Evolutionary conservation across 2,113 vertebrate species (phyloP).

Genomic region (Tenrec ecaudatus): DNA sequence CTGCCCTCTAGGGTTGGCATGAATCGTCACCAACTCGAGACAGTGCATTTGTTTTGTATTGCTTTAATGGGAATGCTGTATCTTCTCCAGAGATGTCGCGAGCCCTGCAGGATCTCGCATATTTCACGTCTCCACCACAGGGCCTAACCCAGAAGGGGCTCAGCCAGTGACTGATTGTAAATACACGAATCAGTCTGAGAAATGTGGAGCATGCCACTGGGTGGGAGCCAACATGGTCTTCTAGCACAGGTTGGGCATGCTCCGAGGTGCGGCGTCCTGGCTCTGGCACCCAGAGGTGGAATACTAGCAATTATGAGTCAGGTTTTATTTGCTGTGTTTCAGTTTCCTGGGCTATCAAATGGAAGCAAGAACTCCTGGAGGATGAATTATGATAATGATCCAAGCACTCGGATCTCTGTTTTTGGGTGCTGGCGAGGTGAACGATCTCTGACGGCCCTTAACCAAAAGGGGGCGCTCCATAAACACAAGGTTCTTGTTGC

Average conservation of each 20-base stretch:
- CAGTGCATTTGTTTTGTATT: not conserved
- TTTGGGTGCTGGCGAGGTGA: too few species aligned
- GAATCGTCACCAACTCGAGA: too few species aligned
- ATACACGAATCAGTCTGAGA: too few species aligned
- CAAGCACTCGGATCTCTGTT: not conserved
- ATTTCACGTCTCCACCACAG: not conserved
- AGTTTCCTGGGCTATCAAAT: not conserved
- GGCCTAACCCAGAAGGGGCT: not conserved
- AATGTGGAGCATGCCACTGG: not conserved
- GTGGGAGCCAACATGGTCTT: not conserved
- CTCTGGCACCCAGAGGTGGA: not conserved
- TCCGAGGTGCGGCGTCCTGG: too few species aligned
- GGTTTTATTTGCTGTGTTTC: not conserved
- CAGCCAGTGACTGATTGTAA: not conserved
- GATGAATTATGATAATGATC: not conserved
- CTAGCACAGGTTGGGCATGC: not conserved
- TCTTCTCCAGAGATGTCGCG: not conserved
- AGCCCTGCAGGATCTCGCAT: not conserved
- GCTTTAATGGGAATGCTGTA: not conserved
- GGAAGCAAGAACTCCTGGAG: not conserved
- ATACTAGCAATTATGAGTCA: not conserved
- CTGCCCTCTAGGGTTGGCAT: too few species aligned
- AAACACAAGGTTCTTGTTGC: too few species aligned
- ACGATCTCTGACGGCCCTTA: too few species aligned
- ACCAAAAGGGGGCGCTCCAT: too few species aligned